phyloP scores from a whole-genome alignment of 1,140 invertebrate genomes.

The Lordiphosa collinella region DNA sequence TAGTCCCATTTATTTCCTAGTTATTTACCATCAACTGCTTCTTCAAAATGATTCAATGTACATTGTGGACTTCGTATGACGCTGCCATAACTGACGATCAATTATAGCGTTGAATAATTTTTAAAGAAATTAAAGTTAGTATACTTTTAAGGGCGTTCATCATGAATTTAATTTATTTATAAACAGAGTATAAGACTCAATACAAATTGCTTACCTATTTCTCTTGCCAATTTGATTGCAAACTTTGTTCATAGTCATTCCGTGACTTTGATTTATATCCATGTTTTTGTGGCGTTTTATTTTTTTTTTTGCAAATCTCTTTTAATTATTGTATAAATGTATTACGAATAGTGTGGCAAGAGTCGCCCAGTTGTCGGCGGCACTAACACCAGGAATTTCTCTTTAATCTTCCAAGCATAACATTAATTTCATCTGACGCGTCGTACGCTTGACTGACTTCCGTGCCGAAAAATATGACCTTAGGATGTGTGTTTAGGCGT shows the following conservation, averaged over 20 bases:
- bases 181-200: too few species aligned
- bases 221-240: neutral
- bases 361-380: too few species aligned
- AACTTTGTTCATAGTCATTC: constrained; percentile 2
- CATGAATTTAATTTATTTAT: too few species aligned
- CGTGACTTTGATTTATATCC: constrained; percentile 2
- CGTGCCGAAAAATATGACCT: constrained; percentile 37
- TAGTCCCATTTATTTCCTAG: too few species aligned
- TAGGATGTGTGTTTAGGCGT: constrained; percentile 35
- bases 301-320: constrained; percentile 26
- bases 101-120: too few species aligned
- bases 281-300: neutral
- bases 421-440: constrained; percentile 55
- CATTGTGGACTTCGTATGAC: too few species aligned
- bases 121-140: too few species aligned
- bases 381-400: neutral
- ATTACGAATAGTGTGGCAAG: constrained; percentile 38
- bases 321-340: constrained; percentile 57
- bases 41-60: too few species aligned
- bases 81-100: too few species aligned
- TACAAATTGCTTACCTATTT: neutral
- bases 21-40: too few species aligned
- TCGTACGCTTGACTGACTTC: constrained; percentile 44
- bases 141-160: too few species aligned
- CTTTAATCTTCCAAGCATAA: constrained; percentile 42